These are phyloP conservation scores for Xylophagus ater DNA, from an alignment of 2,888 invertebrate species.

Conservation along the genomic window DNA sequence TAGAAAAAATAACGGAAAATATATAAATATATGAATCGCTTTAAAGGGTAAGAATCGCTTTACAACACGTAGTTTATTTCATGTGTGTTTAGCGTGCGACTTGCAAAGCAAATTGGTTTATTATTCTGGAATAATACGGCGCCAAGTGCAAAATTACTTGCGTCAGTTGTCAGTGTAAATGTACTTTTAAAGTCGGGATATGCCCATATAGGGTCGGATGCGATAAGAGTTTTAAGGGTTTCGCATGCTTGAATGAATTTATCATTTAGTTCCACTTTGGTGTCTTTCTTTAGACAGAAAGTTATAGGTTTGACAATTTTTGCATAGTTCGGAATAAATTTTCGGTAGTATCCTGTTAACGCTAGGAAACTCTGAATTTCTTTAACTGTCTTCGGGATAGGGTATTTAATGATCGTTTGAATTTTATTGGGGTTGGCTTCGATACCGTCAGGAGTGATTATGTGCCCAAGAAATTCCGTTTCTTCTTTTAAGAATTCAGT, in stretches of 20 bases:
- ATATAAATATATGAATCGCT: too few relatives aligned
- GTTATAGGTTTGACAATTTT: too few relatives aligned
- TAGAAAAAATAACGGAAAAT: too few relatives aligned
- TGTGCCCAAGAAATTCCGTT: conserved; percentile 6
- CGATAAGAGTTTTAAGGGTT: conserved; percentile 2
- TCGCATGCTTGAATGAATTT: conserved; percentile 3
- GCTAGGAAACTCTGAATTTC: conserved; percentile 1
- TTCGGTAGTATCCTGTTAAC: not conserved
- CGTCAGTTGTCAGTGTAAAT: conserved; percentile 24
- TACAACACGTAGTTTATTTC: too few relatives aligned
- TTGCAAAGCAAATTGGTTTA: not conserved
- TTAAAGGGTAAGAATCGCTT: too few relatives aligned
- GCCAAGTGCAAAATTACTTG: conserved; percentile 20
- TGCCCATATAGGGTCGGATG: conserved; percentile 25
- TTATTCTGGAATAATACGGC: conserved; percentile 21
- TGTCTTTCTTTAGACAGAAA: not conserved
- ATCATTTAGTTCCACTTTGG: not conserved
- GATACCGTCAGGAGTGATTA: conserved; percentile 6
- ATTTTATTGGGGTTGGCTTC: conserved; percentile 4
- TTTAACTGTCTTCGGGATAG: conserved; percentile 2
- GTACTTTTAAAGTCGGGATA: conserved; percentile 27
- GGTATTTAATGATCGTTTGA: not conserved
- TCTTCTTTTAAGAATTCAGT: conserved; percentile 1
- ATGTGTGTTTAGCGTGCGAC: not conserved
- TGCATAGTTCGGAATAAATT: too few relatives aligned